Evolutionary conservation across 2,888 invertebrate species (phyloP).

Genomic region (Choristoneura rosaceana): DNA sequence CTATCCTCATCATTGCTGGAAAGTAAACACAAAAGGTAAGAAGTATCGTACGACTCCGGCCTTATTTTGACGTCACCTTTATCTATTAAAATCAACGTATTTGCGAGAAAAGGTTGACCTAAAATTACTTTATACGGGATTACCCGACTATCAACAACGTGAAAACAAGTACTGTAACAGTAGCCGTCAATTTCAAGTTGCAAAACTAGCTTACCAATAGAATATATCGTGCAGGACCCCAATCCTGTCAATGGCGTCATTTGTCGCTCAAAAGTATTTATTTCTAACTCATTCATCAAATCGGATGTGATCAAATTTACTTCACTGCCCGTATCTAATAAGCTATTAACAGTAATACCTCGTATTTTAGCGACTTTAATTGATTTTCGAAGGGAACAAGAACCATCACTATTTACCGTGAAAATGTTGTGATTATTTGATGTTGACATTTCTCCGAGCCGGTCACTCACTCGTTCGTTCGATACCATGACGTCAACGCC

Average conservation of each 20-base stretch:
- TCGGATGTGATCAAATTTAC: background rate
- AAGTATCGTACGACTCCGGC: background rate
- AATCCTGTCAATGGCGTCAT: background rate
- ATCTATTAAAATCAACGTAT: conserved; percentile 1
- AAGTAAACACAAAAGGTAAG: background rate
- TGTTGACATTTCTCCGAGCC: background rate
- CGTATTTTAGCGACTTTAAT: background rate
- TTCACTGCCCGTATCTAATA: conserved; percentile 10
- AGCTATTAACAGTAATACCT: background rate
- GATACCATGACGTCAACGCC: background rate
- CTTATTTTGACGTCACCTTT: conserved; percentile 13
- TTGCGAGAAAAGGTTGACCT: background rate
- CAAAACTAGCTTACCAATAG: conserved; percentile 1
- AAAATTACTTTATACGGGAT: conserved; percentile 7
- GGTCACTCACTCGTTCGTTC: background rate
- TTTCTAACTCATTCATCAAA: background rate
- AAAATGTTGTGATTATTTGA: background rate
- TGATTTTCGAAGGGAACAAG: background rate
- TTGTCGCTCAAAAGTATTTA: background rate
- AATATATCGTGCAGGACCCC: background rate
- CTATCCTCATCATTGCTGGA: background rate
- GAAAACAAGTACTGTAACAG: background rate
- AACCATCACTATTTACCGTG: background rate
- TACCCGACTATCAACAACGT: background rate
- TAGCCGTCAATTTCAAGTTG: background rate